Conservation (phyloP, 2,888 invertebrate genomes). For the Punctoribates punctum region DNA sequence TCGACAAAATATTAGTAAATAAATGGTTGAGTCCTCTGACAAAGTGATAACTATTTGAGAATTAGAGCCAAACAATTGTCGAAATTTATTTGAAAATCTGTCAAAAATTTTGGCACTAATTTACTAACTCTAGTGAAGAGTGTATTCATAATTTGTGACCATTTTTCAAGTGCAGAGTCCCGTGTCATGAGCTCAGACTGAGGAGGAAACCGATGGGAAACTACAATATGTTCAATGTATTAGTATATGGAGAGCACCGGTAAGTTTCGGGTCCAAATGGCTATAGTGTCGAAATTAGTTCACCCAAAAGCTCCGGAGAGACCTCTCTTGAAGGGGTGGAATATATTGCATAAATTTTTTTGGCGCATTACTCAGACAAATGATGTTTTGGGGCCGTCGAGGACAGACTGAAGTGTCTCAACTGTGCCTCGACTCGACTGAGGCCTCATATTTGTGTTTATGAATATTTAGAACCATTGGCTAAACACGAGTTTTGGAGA, state of each 20-base stretch:
- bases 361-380: conserved; percentile 1
- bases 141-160: conserved; percentile 11
- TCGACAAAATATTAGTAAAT: not conserved
- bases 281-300: conserved; percentile 29
- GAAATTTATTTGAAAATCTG: not conserved
- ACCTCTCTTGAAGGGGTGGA: conserved; percentile 12
- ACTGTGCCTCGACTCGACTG: conserved; percentile 14
- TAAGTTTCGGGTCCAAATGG: conserved; percentile 19
- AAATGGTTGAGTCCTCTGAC: not conserved
- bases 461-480: conserved; percentile 24
- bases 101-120: conserved; percentile 6
- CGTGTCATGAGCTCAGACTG: not conserved
- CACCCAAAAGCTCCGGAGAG: not conserved
- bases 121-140: not conserved
- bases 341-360: conserved; percentile 6
- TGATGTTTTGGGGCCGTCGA: conserved; percentile 26
- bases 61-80: conserved; percentile 23
- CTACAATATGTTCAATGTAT: conserved; percentile 29
- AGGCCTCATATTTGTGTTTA: conserved; percentile 13
- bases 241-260: conserved; percentile 11
- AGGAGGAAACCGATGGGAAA: conserved; percentile 13
- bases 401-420: conserved; percentile 11
- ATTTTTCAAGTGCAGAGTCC: not conserved
- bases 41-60: conserved; percentile 5
- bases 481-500: not conserved